A percentile compares a stretch with the other conserved stretches of the same genome.
Evolutionary conservation across 2,797 vertebrate species (phyloP).

Genomic region (Hoplostethus mediterraneus): DNA sequence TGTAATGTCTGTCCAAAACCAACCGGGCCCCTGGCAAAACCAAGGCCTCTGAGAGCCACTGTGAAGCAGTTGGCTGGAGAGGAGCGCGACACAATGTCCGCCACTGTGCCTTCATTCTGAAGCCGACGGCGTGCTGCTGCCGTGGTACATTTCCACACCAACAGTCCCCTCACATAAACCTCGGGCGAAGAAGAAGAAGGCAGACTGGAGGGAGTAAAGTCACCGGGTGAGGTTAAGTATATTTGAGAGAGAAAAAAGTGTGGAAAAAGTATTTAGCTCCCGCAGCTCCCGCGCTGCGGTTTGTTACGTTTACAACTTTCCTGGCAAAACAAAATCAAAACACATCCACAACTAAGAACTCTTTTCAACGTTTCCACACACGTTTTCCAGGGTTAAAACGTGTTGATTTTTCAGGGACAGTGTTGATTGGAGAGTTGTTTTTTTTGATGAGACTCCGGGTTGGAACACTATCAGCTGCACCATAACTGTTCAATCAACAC

Average conservation of each 20-base stretch:
- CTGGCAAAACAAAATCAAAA: slow-evolving; percentile 1
- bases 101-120: slow-evolving; percentile 62
- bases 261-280: background rate
- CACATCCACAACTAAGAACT: background rate
- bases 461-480: no score
- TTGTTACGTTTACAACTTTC: background rate
- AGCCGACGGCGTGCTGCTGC: slow-evolving; percentile 43
- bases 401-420: background rate
- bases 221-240: slow-evolving; percentile 4
- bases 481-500: no score
- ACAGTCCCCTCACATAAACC: slow-evolving; percentile 33
- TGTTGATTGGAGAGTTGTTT: background rate
- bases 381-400: background rate
- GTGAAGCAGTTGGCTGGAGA: slow-evolving; percentile 62
- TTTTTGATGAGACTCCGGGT: no score
- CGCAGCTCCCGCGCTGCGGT: background rate
- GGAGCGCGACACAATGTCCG: slow-evolving; percentile 62
- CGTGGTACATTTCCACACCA: slow-evolving; percentile 59
- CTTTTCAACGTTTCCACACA: background rate
- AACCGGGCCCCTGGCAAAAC: slow-evolving; percentile 54
- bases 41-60: slow-evolving; percentile 56
- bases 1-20: slow-evolving; percentile 58
- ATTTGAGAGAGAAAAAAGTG: slow-evolving; percentile 17
- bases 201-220: slow-evolving; percentile 12
- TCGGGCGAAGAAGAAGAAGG: slow-evolving; percentile 8